A percentile compares a stretch with the other conserved stretches of the same genome.
These are phyloP conservation scores for Aphelenchoides fujianensis DNA, from an alignment of 1,140 invertebrate genomes.

Conservation along the genomic window DNA sequence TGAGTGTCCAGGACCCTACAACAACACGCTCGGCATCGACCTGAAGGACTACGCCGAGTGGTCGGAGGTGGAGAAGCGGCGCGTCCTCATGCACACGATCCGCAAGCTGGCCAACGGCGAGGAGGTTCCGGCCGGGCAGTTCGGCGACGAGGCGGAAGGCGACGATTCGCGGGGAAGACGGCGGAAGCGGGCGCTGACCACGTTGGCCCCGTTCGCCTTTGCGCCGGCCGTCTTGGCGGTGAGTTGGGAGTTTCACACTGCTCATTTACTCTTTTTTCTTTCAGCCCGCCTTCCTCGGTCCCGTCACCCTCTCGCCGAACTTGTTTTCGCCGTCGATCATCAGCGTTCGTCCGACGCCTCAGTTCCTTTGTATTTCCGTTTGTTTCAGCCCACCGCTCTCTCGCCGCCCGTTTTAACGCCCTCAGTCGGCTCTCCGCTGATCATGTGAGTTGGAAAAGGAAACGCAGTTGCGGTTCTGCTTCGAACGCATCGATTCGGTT, in stretches of 20 bases:
- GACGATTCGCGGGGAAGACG: not conserved
- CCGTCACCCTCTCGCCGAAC: slow-evolving; percentile 12
- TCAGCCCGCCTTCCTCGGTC: slow-evolving; percentile 8
- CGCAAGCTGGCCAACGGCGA: not conserved
- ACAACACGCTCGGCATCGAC: slow-evolving; percentile 14
- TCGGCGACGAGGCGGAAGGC: not conserved
- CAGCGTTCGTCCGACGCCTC: not conserved
- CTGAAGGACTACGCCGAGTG: slow-evolving; percentile 12
- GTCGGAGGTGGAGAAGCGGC: not conserved
- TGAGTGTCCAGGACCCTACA: slow-evolving; percentile 10
- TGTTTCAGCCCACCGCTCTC: not conserved
- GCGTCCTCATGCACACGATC: not conserved
- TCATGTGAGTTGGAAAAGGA: too few relatives aligned
- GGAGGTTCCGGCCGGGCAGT: too few relatives aligned
- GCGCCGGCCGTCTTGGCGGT: not conserved
- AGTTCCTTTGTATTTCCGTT: not conserved
- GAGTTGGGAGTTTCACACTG: not conserved
- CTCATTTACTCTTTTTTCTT: not conserved
- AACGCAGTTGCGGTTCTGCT: too few relatives aligned
- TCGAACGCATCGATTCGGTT: too few relatives aligned
- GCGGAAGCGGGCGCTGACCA: not conserved
- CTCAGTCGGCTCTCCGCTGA: not conserved
- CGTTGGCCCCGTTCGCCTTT: slow-evolving; percentile 3
- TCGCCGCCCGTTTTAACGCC: not conserved
- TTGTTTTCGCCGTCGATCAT: slow-evolving; percentile 14